A percentile compares a stretch with the other conserved stretches of the same genome.
Evolutionary conservation across 2,888 invertebrate genomes (phyloP).

Genomic region (Drosophila aldrichi): DNA sequence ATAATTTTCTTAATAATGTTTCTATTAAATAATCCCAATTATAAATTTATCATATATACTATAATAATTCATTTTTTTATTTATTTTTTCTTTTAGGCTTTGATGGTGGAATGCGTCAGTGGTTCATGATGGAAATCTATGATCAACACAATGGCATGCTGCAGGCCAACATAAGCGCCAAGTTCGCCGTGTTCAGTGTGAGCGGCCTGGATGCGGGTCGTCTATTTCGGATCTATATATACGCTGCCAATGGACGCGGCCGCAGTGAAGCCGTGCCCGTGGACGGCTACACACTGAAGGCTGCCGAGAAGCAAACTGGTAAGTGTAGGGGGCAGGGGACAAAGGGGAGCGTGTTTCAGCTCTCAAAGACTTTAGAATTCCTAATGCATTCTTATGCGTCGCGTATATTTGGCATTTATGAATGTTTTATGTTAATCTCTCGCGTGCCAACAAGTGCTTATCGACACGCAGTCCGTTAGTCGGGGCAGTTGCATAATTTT

Average conservation of each 20-base stretch:
- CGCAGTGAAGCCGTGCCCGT: conserved; percentile 90
- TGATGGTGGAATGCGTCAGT: conserved; percentile 91
- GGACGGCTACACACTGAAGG: conserved; percentile 91
- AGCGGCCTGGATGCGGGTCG: conserved; percentile 92
- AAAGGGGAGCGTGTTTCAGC: neutral
- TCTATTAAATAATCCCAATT: no score
- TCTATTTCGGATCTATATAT: conserved; percentile 91
- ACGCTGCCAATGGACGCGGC: conserved; percentile 93
- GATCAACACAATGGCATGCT: conserved; percentile 88
- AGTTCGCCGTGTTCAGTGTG: conserved; percentile 91
- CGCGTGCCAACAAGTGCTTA: conserved; percentile 9
- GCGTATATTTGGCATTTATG: conserved; percentile 55
- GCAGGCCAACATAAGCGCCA: conserved; percentile 89
- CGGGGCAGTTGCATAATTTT: conserved; percentile 55
- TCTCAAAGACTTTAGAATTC: conserved; percentile 46
- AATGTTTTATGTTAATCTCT: conserved; percentile 68
- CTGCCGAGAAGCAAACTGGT: conserved; percentile 92
- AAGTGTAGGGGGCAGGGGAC: conserved; percentile 62
- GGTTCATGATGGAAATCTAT: conserved; percentile 90
- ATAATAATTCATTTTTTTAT: neutral
- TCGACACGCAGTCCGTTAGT: conserved; percentile 1
- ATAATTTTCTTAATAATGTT: neutral
- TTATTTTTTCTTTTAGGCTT: conserved; percentile 86
- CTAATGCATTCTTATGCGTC: conserved; percentile 36
- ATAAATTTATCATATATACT: no score